These are phyloP conservation scores for Asobara japonica DNA, from an alignment of 1,140 invertebrate species.

Conservation along the genomic window DNA sequence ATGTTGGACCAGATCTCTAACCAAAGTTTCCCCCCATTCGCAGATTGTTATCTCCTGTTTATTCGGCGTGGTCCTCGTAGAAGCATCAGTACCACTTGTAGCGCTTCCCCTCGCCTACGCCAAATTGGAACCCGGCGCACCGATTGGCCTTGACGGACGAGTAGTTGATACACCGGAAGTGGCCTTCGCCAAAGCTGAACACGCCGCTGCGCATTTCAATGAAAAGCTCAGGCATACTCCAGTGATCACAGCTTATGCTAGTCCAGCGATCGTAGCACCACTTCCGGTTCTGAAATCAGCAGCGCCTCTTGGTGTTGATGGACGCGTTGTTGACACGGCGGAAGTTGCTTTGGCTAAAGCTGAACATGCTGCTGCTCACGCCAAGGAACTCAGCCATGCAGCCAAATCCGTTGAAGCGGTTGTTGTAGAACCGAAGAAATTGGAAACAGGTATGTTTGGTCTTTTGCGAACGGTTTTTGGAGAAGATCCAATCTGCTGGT, in stretches of 20 bases:
- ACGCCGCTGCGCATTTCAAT: constrained; percentile 66
- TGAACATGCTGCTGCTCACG: constrained; percentile 67
- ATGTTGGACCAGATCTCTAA: no score
- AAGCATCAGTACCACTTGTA: constrained; percentile 32
- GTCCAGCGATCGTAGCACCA: not conserved
- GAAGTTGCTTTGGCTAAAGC: constrained; percentile 70
- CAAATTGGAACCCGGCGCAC: constrained; percentile 43
- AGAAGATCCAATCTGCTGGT: no score
- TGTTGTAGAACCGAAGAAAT: no score
- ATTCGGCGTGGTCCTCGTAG: constrained; percentile 43
- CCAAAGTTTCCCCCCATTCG: no score
- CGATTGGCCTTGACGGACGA: constrained; percentile 43
- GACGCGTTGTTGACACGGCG: constrained; percentile 69
- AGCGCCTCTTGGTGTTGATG: constrained; percentile 58
- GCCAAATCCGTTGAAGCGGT: no score
- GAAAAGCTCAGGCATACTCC: not conserved
- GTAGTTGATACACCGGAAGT: constrained; percentile 71
- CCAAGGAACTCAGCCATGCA: constrained; percentile 46
- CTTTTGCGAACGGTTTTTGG: no score
- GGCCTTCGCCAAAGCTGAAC: constrained; percentile 68
- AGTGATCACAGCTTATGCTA: not conserved
- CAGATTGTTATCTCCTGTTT: constrained; percentile 44
- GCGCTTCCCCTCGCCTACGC: constrained; percentile 28
- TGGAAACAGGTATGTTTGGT: no score
- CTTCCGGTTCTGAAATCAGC: constrained; percentile 31